A percentile compares a stretch with the other conserved stretches of the same genome.
phyloP scores from a whole-genome alignment of 2,113 vertebrate genomes.

The Gasterosteus nipponicus region DNA sequence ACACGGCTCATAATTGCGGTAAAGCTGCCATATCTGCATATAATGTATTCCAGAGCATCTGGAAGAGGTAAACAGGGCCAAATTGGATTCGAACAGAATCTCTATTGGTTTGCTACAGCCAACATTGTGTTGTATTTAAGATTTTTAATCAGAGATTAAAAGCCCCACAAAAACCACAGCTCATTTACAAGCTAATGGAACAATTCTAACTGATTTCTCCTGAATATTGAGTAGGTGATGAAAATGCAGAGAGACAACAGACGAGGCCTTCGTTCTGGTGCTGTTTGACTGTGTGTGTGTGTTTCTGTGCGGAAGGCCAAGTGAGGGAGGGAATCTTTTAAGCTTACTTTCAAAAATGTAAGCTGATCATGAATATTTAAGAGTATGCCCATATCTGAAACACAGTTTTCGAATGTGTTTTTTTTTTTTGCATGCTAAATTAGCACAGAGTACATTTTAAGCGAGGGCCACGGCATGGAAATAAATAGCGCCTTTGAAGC shows the following conservation, averaged over 20 bases:
- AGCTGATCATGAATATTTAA: conserved; percentile 76
- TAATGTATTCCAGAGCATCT: conserved; percentile 12
- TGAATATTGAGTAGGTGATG: conserved; percentile 50
- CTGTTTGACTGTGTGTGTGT: neutral
- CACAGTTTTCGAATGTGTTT: conserved; percentile 43
- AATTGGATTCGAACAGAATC: conserved; percentile 43
- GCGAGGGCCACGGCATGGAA: conserved; percentile 18
- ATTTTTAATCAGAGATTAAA: conserved; percentile 74
- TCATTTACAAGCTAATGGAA: conserved; percentile 67
- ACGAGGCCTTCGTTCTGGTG: neutral
- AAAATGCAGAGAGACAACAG: conserved; percentile 34
- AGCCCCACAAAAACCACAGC: conserved; percentile 51
- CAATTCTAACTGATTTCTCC: conserved; percentile 63
- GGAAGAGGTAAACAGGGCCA: conserved; percentile 23
- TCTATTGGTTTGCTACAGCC: conserved; percentile 29
- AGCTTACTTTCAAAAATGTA: conserved; percentile 69
- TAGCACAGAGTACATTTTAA: conserved; percentile 44
- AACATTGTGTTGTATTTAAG: conserved; percentile 52
- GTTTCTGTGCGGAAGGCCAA: conserved; percentile 22
- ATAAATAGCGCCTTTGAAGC: conserved; percentile 65
- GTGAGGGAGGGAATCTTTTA: conserved; percentile 49
- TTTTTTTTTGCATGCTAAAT: conserved; percentile 55
- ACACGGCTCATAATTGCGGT: conserved; percentile 6
- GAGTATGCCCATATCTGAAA: conserved; percentile 57
- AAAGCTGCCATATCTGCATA: neutral